Conservation (phyloP, 2,888 invertebrate genomes). For the Trichopoda pennipes region DNA sequence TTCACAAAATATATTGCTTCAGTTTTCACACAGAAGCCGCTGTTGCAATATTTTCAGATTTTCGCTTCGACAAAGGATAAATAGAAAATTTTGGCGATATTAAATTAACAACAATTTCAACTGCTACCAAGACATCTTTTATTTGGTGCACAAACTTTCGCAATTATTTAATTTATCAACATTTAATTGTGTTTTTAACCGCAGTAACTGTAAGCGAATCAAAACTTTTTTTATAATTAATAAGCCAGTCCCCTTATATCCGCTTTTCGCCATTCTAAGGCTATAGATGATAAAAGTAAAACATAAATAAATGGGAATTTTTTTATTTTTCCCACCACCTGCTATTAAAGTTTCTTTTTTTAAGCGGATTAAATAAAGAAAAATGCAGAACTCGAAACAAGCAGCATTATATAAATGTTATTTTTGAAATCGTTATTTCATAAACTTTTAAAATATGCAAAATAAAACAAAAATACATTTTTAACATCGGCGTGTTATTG, state of each 20-base stretch:
- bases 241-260: neutral
- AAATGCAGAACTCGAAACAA: neutral
- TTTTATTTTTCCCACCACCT: conserved; percentile 37
- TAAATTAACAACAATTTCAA: too few relatives aligned
- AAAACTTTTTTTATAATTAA: conserved; percentile 20
- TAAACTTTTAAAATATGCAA: conserved; percentile 32
- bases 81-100: too few relatives aligned
- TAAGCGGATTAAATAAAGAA: conserved; percentile 52
- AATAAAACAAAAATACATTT: conserved; percentile 8
- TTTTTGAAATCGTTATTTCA: conserved; percentile 28
- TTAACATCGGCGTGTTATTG: conserved; percentile 17
- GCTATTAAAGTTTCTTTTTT: conserved; percentile 43
- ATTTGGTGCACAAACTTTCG: neutral
- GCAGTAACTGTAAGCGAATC: conserved; percentile 24
- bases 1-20: too few relatives aligned
- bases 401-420: conserved; percentile 30
- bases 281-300: neutral
- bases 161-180: neutral
- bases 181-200: conserved; percentile 20
- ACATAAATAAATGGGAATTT: conserved; percentile 13
- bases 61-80: too few relatives aligned
- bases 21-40: too few relatives aligned
- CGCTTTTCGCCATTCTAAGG: neutral
- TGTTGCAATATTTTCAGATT: too few relatives aligned
- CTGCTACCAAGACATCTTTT: neutral